Conservation (phyloP, 2,113 vertebrate genomes). For the Pedetes capensis region DNA sequence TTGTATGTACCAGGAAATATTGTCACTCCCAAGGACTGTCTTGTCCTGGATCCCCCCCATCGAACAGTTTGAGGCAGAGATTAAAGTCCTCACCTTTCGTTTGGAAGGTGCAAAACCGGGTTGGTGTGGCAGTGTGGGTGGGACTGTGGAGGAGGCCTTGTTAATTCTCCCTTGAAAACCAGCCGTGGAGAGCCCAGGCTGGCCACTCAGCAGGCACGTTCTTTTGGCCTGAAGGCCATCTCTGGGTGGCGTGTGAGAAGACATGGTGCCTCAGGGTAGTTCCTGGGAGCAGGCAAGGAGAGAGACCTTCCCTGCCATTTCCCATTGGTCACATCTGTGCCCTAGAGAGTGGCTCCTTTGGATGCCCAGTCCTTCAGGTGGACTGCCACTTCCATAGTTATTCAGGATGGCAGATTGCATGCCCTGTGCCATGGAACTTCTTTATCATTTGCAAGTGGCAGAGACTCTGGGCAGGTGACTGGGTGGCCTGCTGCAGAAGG, state of each 20-base stretch:
- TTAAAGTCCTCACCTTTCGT: not conserved
- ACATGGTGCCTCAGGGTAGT: not conserved
- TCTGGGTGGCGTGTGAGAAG: not conserved
- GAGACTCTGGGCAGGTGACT: not conserved
- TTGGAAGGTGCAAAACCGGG: not conserved
- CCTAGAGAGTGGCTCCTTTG: not conserved
- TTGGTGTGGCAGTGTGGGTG: not conserved
- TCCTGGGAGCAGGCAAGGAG: not conserved
- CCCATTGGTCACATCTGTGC: not conserved
- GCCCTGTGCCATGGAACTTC: rapidly evolving
- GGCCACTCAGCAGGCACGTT: not conserved
- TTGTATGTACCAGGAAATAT: not conserved
- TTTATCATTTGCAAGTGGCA: not conserved
- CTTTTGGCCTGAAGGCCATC: not conserved
- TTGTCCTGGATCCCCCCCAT: not conserved
- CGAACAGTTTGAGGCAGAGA: not conserved
- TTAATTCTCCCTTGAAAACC: not conserved
- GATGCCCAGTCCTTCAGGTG: not conserved
- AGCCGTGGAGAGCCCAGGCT: not conserved
- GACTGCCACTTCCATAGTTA: too few relatives aligned
- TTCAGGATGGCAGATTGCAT: not conserved
- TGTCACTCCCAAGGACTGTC: not conserved
- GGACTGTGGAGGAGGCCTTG: rapidly evolving
- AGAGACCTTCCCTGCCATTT: not conserved
- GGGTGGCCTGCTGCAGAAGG: not conserved